Evolutionary conservation across 2,888 invertebrate species (phyloP).

Genomic region (Mactromeris polynyma): DNA sequence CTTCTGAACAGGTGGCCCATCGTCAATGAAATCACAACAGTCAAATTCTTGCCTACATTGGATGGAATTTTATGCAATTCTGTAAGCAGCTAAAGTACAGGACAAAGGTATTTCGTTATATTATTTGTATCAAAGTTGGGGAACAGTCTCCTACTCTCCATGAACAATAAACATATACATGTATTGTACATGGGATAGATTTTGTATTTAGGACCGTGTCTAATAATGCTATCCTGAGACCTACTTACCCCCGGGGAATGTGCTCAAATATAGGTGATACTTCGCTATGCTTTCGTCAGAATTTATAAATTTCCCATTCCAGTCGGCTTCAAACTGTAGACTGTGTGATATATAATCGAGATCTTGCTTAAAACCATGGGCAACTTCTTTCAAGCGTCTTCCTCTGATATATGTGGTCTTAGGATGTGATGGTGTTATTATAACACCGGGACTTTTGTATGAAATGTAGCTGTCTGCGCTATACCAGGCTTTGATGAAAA

Average conservation of each 20-base stretch:
- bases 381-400: conserved; percentile 46
- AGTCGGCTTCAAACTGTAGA: conserved; percentile 36
- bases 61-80: too few relatives aligned
- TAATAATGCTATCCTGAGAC: too few relatives aligned
- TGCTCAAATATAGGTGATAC: conserved; percentile 55
- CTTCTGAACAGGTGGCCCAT: too few relatives aligned
- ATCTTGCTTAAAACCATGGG: conserved; percentile 28
- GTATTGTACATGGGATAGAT: too few relatives aligned
- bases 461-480: conserved; percentile 56
- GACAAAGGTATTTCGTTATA: too few relatives aligned
- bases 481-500: conserved; percentile 71
- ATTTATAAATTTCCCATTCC: conserved; percentile 54
- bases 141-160: too few relatives aligned
- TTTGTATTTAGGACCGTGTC: too few relatives aligned
- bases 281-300: conserved; percentile 19
- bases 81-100: too few relatives aligned
- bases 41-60: too few relatives aligned
- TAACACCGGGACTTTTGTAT: conserved; percentile 69
- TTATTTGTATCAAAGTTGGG: too few relatives aligned
- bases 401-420: conserved; percentile 58
- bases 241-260: conserved; percentile 44
- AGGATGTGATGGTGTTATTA: conserved; percentile 60
- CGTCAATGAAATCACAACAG: too few relatives aligned
- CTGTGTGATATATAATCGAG: conserved; percentile 40
- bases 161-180: too few relatives aligned